Conservation (phyloP, 1,140 invertebrate genomes). For the Halesus radiatus region DNA sequence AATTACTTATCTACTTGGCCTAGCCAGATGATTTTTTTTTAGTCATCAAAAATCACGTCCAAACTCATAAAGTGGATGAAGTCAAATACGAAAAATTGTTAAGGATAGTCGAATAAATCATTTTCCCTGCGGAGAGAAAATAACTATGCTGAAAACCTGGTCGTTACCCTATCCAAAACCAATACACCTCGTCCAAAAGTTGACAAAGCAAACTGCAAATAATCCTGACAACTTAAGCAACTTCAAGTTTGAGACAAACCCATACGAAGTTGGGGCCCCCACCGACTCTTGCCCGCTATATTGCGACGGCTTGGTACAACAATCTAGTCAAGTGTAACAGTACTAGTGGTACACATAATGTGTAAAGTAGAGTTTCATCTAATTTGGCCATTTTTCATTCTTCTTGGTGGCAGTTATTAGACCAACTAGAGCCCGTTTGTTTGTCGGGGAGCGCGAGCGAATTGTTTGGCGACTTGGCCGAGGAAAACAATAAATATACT, state of each 20-base stretch:
- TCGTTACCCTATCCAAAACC: not conserved
- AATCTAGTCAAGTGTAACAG: not conserved
- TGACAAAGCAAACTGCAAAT: not conserved
- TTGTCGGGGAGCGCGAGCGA: not conserved
- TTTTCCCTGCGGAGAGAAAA: no score
- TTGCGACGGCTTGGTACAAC: not conserved
- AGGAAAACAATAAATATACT: not conserved
- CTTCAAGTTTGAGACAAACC: not conserved
- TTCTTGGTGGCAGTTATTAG: conserved; percentile 25
- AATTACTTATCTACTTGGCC: no score
- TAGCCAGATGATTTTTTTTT: no score
- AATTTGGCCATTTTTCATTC: conserved; percentile 30
- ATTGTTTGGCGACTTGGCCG: conserved; percentile 12
- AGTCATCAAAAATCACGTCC: no score
- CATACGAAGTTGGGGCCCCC: not conserved
- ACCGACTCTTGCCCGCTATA: not conserved
- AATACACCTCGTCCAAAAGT: not conserved
- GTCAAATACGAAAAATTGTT: no score
- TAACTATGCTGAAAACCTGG: not conserved
- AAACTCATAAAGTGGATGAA: no score
- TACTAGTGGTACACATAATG: not conserved
- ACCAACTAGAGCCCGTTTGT: conserved; percentile 12
- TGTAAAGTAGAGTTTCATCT: conserved; percentile 10
- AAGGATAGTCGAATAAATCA: no score
- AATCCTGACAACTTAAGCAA: not conserved